These are phyloP conservation scores for Gila robusta DNA, from an alignment of 2,797 vertebrate genomes.

Conservation along the genomic window DNA sequence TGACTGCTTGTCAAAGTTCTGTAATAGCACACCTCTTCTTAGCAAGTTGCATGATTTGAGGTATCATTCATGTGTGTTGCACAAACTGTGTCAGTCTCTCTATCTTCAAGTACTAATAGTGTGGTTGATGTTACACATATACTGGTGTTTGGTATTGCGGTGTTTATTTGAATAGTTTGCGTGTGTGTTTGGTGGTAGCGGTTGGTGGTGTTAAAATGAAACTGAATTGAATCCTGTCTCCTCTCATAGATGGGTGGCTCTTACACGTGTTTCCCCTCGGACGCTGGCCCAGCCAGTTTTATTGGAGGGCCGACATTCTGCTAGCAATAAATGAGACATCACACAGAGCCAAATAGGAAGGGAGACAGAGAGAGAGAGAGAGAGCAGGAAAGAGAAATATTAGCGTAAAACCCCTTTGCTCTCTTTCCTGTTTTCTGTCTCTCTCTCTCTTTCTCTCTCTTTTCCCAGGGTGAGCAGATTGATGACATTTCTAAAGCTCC, in stretches of 20 bases:
- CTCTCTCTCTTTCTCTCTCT: background rate
- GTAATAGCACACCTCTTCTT: conserved; percentile 5
- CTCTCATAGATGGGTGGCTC: conserved; percentile 19
- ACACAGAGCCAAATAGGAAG: conserved; percentile 29
- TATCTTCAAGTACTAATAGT: background rate
- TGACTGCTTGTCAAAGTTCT: background rate
- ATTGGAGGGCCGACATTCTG: conserved; percentile 22
- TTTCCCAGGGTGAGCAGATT: conserved; percentile 55
- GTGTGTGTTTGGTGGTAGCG: background rate
- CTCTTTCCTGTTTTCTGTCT: background rate
- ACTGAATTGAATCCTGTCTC: conserved; percentile 29
- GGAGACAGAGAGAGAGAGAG: background rate
- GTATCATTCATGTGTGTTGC: background rate
- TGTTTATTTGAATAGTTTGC: background rate
- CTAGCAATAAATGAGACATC: conserved; percentile 38
- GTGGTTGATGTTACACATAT: background rate
- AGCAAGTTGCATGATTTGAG: background rate
- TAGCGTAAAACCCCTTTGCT: conserved; percentile 31
- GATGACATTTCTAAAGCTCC: conserved; percentile 60
- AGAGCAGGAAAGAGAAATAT: conserved; percentile 38
- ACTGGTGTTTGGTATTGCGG: background rate
- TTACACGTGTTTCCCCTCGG: conserved; percentile 14
- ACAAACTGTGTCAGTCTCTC: background rate
- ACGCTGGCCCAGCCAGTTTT: conserved; percentile 20
- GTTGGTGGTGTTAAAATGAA: background rate